These are phyloP conservation scores for Neotragus moschatus DNA, from an alignment of 2,113 vertebrate genomes.

Conservation along the genomic window DNA sequence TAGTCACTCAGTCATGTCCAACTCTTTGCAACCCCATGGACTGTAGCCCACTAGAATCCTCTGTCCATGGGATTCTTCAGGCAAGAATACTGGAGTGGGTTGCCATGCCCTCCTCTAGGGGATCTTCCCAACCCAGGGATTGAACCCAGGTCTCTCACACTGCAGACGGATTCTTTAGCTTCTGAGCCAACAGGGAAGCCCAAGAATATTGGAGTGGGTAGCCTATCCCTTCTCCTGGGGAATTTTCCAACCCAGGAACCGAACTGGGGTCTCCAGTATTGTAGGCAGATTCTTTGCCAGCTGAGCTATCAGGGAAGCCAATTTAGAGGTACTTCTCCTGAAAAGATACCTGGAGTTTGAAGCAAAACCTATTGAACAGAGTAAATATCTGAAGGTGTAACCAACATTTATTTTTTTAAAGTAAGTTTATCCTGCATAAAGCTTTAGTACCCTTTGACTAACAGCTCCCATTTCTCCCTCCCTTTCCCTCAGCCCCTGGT, in stretches of 20 bases:
- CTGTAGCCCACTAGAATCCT: background rate
- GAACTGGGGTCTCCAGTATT: background rate
- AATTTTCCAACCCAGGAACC: background rate
- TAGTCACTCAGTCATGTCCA: background rate
- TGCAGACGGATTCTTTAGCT: background rate
- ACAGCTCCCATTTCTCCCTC: background rate
- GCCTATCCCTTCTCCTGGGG: background rate
- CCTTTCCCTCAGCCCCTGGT: too few relatives aligned
- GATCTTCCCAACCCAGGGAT: background rate
- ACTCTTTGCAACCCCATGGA: background rate
- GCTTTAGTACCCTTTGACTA: background rate
- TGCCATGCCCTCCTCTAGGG: background rate
- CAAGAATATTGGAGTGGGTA: background rate
- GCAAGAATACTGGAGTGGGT: background rate
- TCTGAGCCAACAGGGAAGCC: background rate
- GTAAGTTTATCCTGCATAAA: background rate
- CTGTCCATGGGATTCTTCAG: background rate
- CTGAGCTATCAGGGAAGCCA: background rate
- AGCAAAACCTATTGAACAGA: background rate
- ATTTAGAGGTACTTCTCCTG: background rate
- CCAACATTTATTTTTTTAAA: background rate
- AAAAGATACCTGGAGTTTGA: background rate
- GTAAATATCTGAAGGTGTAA: background rate
- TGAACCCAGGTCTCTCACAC: background rate
- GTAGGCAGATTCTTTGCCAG: background rate